phyloP scores from a whole-genome alignment of 2,113 vertebrate species.

The Oostethus manadensis region DNA sequence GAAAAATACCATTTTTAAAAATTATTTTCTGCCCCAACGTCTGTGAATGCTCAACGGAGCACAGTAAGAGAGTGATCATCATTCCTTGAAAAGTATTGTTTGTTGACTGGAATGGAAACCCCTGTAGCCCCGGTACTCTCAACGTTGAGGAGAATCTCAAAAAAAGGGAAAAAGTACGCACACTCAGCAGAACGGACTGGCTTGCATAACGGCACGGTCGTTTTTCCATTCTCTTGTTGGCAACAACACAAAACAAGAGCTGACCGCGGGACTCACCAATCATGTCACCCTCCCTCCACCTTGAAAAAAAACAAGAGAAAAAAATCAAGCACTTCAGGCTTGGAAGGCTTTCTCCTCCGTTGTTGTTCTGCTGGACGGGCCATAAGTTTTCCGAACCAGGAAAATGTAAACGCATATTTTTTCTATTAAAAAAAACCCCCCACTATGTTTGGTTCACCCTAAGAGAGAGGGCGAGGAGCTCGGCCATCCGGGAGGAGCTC shows the following conservation, averaged over 20 bases:
- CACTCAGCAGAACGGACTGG: background rate
- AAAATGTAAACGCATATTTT: no score
- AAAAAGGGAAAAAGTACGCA: no score
- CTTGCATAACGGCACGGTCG: background rate
- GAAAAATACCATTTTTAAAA: no score
- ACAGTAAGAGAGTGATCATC: no score
- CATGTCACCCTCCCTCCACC: background rate
- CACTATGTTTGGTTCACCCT: no score
- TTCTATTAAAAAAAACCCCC: no score
- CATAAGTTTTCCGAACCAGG: no score
- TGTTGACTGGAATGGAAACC: background rate
- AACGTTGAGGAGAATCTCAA: background rate
- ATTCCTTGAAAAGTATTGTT: no score
- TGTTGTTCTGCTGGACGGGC: background rate
- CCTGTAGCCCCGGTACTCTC: constrained; percentile 2
- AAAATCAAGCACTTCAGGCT: background rate
- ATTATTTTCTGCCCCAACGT: no score
- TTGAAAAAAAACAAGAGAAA: background rate
- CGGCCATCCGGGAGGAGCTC: no score
- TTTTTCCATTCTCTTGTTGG: constrained; percentile 2
- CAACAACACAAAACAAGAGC: constrained; percentile 9
- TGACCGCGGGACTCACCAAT: constrained; percentile 8
- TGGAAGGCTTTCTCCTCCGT: background rate
- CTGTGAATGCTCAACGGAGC: no score
- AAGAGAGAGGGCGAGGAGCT: no score